Conservation (phyloP, 2,888 invertebrate species). For the Leucania comma region DNA sequence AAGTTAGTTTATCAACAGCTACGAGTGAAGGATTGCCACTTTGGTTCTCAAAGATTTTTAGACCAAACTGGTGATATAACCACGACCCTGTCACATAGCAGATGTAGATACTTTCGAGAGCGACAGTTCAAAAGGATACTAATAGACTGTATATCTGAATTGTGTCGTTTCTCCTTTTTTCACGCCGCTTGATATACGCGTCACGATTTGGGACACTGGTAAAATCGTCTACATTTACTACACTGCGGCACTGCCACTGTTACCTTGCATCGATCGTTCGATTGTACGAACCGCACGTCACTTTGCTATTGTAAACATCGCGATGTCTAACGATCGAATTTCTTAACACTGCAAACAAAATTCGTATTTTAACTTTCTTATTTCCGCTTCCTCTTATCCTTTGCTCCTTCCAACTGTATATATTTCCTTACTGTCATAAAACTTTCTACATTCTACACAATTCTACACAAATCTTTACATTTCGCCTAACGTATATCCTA, state of each 20-base stretch:
- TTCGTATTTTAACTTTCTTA: slow-evolving; percentile 38
- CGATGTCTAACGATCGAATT: slow-evolving; percentile 60
- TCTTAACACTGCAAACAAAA: slow-evolving; percentile 46
- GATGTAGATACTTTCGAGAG: slow-evolving; percentile 68
- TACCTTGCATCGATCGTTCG: slow-evolving; percentile 63
- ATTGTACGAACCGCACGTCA: slow-evolving; percentile 51
- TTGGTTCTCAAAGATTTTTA: slow-evolving; percentile 19
- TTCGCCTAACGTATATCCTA: background rate
- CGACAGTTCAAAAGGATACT: slow-evolving; percentile 74
- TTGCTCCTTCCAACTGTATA: slow-evolving; percentile 24
- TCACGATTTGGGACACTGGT: slow-evolving; percentile 90
- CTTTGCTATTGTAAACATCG: slow-evolving; percentile 55
- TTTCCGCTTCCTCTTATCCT: slow-evolving; percentile 36
- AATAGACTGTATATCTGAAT: slow-evolving; percentile 84
- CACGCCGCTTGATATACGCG: slow-evolving; percentile 90
- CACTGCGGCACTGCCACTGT: slow-evolving; percentile 78
- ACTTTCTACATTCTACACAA: slow-evolving; percentile 16
- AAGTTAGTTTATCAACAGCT: slow-evolving; percentile 1
- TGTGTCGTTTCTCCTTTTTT: slow-evolving; percentile 90
- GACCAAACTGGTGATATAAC: slow-evolving; percentile 35
- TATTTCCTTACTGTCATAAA: slow-evolving; percentile 27
- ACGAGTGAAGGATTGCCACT: slow-evolving; percentile 7
- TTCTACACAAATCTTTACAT: slow-evolving; percentile 12
- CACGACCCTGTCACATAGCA: slow-evolving; percentile 17
- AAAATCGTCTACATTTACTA: slow-evolving; percentile 84